Evolutionary conservation across 2,888 invertebrate genomes (phyloP).

Genomic region (Zootermopsis nevadensis): DNA sequence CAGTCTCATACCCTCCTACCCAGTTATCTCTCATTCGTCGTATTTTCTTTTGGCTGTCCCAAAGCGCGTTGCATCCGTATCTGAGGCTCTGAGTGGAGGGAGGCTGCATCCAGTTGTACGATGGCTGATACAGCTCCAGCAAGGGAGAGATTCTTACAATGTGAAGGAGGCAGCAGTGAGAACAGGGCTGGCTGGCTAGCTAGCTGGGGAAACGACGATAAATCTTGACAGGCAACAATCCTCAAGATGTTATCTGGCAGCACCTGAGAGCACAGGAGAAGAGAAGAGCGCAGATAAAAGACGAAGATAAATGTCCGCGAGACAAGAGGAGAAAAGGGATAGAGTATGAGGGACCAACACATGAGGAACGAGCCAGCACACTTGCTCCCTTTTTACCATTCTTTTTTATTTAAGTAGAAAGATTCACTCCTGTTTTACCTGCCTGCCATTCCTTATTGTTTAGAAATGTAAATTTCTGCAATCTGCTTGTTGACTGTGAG

Average conservation of each 20-base stretch:
- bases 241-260: slow-evolving; percentile 54
- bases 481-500: neutral
- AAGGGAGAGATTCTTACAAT: slow-evolving; percentile 10
- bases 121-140: neutral
- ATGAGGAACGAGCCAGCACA: slow-evolving; percentile 20
- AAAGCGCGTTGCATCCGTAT: neutral
- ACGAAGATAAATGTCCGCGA: slow-evolving; percentile 53
- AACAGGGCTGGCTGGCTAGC: slow-evolving; percentile 30
- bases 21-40: slow-evolving; percentile 35
- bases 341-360: neutral
- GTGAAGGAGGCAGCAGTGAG: slow-evolving; percentile 33
- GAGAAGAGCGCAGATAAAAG: slow-evolving; percentile 51
- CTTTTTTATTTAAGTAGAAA: slow-evolving; percentile 10
- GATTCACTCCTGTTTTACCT: slow-evolving; percentile 25
- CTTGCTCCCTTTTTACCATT: slow-evolving; percentile 10
- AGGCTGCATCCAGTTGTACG: neutral
- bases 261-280: slow-evolving; percentile 52
- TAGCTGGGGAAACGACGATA: slow-evolving; percentile 48
- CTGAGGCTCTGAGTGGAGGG: neutral
- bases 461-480: slow-evolving; percentile 38
- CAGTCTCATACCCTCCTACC: slow-evolving; percentile 6
- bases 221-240: slow-evolving; percentile 54
- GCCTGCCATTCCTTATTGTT: slow-evolving; percentile 30
- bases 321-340: slow-evolving; percentile 1
- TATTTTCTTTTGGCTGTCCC: slow-evolving; percentile 28